Conservation (phyloP, 92 coral and sea anemone genomes). For the Plumapathes pennacea region DNA sequence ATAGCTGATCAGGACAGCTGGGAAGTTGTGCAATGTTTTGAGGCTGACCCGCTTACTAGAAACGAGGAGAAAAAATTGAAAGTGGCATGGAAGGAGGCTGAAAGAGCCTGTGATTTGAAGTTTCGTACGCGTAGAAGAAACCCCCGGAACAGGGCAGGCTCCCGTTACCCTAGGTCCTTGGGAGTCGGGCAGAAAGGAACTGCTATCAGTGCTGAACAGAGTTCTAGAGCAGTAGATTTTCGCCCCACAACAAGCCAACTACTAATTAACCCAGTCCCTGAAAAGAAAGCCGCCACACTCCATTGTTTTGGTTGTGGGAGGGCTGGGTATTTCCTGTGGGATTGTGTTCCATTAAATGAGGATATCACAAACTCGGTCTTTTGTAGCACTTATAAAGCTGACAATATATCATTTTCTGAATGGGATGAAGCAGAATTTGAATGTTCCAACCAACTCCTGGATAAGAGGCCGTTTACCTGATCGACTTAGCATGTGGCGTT, state of each 20-base stretch:
- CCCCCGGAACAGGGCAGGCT: too few species aligned
- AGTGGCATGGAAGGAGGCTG: constrained; percentile 9
- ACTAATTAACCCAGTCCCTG: constrained; percentile 26
- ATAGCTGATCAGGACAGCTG: constrained; percentile 24
- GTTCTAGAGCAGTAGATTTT: constrained; percentile 34
- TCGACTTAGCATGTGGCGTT: constrained; percentile 17
- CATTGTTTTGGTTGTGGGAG: constrained; percentile 43
- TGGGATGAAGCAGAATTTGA: constrained; percentile 32
- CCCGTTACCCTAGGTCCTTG: too few species aligned
- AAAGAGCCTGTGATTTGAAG: too few species aligned
- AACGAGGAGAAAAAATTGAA: constrained; percentile 12
- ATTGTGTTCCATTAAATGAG: constrained; percentile 33
- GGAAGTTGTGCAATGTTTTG: constrained; percentile 22
- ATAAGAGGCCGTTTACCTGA: constrained; percentile 20
- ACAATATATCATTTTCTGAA: constrained; percentile 4
- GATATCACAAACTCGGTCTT: too few species aligned
- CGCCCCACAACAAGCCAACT: constrained; percentile 21
- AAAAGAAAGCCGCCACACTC: constrained; percentile 25
- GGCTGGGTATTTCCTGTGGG: constrained; percentile 37
- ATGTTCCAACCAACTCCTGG: constrained; percentile 4
- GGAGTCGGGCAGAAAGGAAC: too few species aligned
- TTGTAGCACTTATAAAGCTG: too few species aligned
- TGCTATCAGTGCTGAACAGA: too few species aligned
- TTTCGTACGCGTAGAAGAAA: too few species aligned
- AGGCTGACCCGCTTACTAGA: constrained; percentile 17